phyloP scores from a whole-genome alignment of 2,113 vertebrate genomes.

The Parus major region DNA sequence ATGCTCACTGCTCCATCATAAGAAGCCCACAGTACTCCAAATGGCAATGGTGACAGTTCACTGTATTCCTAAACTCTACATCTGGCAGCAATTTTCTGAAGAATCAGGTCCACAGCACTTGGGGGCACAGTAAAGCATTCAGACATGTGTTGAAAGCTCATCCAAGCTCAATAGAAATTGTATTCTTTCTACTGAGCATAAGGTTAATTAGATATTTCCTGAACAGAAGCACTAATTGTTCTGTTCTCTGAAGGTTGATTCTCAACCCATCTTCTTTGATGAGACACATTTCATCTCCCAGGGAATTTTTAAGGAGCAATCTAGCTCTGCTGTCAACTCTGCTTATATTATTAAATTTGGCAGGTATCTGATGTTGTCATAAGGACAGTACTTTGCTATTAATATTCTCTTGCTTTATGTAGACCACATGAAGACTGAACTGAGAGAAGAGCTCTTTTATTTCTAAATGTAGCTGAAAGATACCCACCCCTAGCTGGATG shows the following conservation, averaged over 20 bases:
- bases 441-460: not conserved
- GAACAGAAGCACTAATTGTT: not conserved
- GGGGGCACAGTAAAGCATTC: not conserved
- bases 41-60: not conserved
- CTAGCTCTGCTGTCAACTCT: not conserved
- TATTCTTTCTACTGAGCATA: not conserved
- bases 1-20: not conserved
- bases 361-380: not conserved
- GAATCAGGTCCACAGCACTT: not conserved
- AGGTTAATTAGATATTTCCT: not conserved
- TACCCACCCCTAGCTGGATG: not conserved
- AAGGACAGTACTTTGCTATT: not conserved
- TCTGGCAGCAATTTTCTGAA: not conserved
- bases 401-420: not conserved
- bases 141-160: not conserved
- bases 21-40: not conserved
- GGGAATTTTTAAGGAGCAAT: not conserved
- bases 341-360: not conserved
- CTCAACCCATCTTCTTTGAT: not conserved
- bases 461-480: not conserved
- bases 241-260: not conserved
- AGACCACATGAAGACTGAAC: not conserved
- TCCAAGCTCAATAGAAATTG: not conserved
- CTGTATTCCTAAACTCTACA: not conserved
- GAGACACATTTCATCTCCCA: not conserved